Evolutionary conservation across 1,140 invertebrate species (phyloP), one percentile per base, ranked within the genome.

Genomic region (Diprion similis): DNA sequence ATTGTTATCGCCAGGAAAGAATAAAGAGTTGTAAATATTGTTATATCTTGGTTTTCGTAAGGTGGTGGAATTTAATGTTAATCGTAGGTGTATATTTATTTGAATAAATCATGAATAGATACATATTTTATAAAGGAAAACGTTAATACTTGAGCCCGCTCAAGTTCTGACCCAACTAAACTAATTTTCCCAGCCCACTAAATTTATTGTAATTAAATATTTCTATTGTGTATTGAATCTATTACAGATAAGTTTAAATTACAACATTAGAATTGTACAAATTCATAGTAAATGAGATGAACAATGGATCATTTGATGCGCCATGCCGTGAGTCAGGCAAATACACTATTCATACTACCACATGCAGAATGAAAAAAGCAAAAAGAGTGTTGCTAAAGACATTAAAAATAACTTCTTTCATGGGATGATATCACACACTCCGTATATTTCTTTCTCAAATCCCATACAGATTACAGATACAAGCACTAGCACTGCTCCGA

Each of bases 381-480:
- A 37, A 37, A 37, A 37, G 2, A 37, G 6, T 37, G 6, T 37
- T 37, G 24, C 6, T 37, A 37, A 37, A 37, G 6, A 37, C 24
- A 37, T 37, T 37, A 6, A 6, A 37, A 37, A 37, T 37, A 6
- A 37, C 24, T 19, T 65, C 18, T 68, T 48, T 78, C 74, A 85
- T 10, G 86, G 86, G 76, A 88, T 86, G 77, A 84, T 87, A 69
- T 88, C 86, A 68, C 86, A 88, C 73, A 86, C 71, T 47, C 81
- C 77, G 74, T 88, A 88, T 73, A 88, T 84, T 71, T 88, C 84
- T 74, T 84, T 87, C 75, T 90, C 89, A 71, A 90, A 84, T 19
- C 89, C 89, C 85, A 90, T 90, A 46, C 83, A 85, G 70, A 89
- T 74, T 17, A 90, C 89, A 65, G 88, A 89, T 0, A 84, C 24